Evolutionary conservation across 1,140 invertebrate species (phyloP), one percentile per base, ranked within the genome.

Genomic region (Bombus soroeensis): DNA sequence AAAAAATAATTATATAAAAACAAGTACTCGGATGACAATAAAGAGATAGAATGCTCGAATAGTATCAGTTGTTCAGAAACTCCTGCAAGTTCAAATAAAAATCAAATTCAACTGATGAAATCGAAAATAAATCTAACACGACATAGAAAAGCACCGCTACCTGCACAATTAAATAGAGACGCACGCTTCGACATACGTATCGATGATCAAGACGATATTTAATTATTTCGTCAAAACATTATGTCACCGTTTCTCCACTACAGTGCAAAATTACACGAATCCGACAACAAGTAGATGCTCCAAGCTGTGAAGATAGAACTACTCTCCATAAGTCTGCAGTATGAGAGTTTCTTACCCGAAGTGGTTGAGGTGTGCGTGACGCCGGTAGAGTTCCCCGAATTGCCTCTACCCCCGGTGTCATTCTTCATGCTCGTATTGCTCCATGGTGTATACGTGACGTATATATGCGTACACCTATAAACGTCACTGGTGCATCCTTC

Each of bases 401-500:
- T 47, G 32, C 70, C 87, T 10, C 47, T 87, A 57, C 68, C 81
- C 18, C 70, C 78, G 12, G 89, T 91, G 41, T 91, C 82, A 73
- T 91, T 91, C 43, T 57, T 85, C 90, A 77, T 87, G 28, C 77
- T 93, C 32, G 64, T 25, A 41, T 93, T 94, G 75, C 82, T 93
- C 93, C 93, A 95, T 32, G 95, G 94, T 75, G 96, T 96, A 90
- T 98, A 98, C 89, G 97, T 97, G 75, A 98, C 98, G 94, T 98
- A 98, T 79, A 98, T 97, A 93, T 98, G 98, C 15, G 97, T 98
- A 94, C 98, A 98, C 85, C 96, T 96, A 95, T 98, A 98, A 70
- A 98, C 96, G 94, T 98, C 98, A 91, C 97, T 98, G 64, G 98
- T 98, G 94, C 98, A 98, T 13, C 98, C 98, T 94, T 98, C 98